Percentiles rank a stretch among this genome's conserved stretches.
These are phyloP conservation scores for Oenanthe melanoleuca DNA, from an alignment of 2,113 vertebrate species.

Conservation along the genomic window DNA sequence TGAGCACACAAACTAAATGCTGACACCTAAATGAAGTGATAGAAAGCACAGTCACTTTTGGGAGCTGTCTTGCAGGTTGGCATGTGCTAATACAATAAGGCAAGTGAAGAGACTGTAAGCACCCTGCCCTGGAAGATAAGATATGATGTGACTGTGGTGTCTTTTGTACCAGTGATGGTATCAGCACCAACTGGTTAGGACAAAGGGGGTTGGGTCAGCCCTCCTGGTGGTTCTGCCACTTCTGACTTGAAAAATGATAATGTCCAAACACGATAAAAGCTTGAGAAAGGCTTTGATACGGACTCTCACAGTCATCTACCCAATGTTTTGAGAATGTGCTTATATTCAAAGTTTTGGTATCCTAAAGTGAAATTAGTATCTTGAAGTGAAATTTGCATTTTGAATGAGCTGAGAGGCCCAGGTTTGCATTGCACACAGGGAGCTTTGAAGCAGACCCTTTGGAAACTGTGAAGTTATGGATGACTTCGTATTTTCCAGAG, in stretches of 20 bases:
- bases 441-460: background rate
- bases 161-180: conserved; percentile 10
- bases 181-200: background rate
- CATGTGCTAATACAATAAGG: background rate
- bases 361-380: background rate
- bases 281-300: conserved; percentile 16
- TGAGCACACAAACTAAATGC: background rate
- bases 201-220: background rate
- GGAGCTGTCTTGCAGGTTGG: background rate
- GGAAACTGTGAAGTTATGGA: background rate
- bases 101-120: conserved; percentile 25
- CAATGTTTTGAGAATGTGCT: background rate
- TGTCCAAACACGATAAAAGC: conserved; percentile 7
- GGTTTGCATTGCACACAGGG: background rate
- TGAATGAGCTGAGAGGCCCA: background rate
- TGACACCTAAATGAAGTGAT: background rate
- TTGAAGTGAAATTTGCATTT: background rate
- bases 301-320: background rate
- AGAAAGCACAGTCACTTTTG: background rate
- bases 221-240: background rate
- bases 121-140: conserved; percentile 12
- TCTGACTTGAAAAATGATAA: conserved; percentile 20
- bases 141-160: background rate
- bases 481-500: background rate
- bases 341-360: background rate